Evolutionary conservation across 2,888 invertebrate species (phyloP), one percentile per base, ranked within the genome.

Genomic region (Spodoptera littoralis): DNA sequence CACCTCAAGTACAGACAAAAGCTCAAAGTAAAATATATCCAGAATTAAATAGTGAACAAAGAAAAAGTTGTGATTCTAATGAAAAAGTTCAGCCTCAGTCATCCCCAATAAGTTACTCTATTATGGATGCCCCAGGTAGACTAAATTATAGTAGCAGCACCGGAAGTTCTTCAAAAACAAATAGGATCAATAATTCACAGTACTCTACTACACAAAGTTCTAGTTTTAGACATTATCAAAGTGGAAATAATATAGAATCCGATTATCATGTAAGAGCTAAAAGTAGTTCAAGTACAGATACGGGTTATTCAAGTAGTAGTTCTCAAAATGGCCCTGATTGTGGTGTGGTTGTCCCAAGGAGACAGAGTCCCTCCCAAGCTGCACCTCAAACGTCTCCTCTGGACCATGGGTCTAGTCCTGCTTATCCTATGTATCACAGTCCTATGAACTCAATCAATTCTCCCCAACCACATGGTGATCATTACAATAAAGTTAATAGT

Each of bases 371-470:
- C 95, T 70, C 92, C 94, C 86, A 97, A 85, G 95, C 96, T 11
- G 96, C 96, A 81, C 96, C 97, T 11, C 97, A 97, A 85, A 96
- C 96, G 44, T 97, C 97, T 64, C 97, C 97, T 2, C 84, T 97
- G 56, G 96, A 96, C 57, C 97, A 97, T 89, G 97, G 96, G 36
- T 96, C 97, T 79, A 97, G 97, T 91, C 97, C 97, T 52, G 97
- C 97, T 60, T 98, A 98, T 93, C 97, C 97, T 46, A 96, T 97
- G 95, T 98, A 98, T 88, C 97, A 97, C 88, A 97, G 97, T 90
- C 97, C 98, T 24, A 96, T 97, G 96, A 96, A 96, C 84, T 96
- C 97, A 5, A 96, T 96, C 79, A 96, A 97, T 70, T 97, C 97
- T 1, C 97, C 97, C 5, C 97, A 96, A 81, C 96, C 96, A 78